Evolutionary conservation across 2,113 vertebrate genomes (phyloP).

Genomic region (Columba janthina): DNA sequence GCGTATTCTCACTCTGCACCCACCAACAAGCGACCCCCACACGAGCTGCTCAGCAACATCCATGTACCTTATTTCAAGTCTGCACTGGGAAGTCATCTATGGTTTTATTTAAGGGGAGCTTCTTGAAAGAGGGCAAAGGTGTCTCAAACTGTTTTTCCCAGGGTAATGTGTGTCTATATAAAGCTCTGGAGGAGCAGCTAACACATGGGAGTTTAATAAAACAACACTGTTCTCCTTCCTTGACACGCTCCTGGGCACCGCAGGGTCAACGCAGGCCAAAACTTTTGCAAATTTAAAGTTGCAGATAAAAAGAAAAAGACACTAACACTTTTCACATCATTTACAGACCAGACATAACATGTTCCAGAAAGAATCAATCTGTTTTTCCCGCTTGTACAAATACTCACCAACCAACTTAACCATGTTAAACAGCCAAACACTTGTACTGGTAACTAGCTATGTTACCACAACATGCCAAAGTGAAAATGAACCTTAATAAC

Average conservation of each 20-base stretch:
- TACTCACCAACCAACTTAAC: not conserved
- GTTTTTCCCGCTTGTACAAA: not conserved
- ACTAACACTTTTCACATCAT: not conserved
- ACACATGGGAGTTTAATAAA: not conserved
- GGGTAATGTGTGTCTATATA: not conserved
- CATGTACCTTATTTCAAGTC: not conserved
- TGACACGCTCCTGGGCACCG: not conserved
- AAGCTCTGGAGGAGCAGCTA: not conserved
- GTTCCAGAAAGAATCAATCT: not conserved
- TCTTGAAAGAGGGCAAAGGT: not conserved
- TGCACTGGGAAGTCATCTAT: not conserved
- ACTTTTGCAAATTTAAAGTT: not conserved
- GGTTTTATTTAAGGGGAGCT: not conserved
- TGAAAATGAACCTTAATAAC: not conserved
- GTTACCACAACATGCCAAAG: not conserved
- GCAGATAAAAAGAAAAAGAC: not conserved
- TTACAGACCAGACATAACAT: not conserved
- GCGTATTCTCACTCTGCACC: not conserved
- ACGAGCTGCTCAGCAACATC: not conserved
- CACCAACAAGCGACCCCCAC: fast-evolving
- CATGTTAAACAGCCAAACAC: not conserved
- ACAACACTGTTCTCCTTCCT: not conserved
- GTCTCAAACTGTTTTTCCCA: not conserved
- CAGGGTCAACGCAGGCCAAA: not conserved
- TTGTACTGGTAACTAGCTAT: not conserved